Evolutionary conservation across 2,797 vertebrate genomes (phyloP).

Genomic region (Hafferia zeledoni): DNA sequence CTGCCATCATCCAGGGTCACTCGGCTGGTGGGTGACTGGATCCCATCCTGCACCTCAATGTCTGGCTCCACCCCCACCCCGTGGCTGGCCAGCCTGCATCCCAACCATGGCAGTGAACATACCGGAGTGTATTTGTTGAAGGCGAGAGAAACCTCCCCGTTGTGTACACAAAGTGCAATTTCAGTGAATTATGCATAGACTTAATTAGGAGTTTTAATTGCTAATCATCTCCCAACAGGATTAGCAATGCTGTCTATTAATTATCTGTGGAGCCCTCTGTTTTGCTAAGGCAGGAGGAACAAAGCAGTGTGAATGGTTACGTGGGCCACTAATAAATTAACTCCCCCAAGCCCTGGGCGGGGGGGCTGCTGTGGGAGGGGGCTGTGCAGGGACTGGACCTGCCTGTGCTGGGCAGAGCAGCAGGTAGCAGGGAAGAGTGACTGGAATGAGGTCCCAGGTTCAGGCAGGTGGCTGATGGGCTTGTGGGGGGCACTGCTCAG

Average conservation of each 20-base stretch:
- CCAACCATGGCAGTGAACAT: background rate
- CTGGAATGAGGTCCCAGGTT: background rate
- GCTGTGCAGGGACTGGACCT: background rate
- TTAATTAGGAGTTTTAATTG: conserved; percentile 83
- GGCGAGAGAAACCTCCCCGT: conserved; percentile 56
- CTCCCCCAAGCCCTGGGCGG: background rate
- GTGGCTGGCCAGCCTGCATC: background rate
- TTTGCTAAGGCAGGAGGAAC: conserved; percentile 74
- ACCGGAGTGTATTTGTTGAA: conserved; percentile 49
- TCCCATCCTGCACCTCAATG: background rate
- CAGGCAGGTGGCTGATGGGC: background rate
- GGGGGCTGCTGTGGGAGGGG: background rate
- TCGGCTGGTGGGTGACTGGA: fast-evolving
- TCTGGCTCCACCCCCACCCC: background rate
- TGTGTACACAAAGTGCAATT: conserved; percentile 77
- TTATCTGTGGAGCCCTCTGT: conserved; percentile 75
- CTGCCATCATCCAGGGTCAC: background rate
- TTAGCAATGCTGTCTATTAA: conserved; percentile 79
- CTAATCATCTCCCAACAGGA: conserved; percentile 81
- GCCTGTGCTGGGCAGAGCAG: background rate
- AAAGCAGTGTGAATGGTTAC: conserved; percentile 60
- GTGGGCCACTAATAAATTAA: conserved; percentile 63
- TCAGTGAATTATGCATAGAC: conserved; percentile 79
- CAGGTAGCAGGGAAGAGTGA: background rate
- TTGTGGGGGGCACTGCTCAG: fast-evolving